Evolutionary conservation across 2,888 invertebrate genomes (phyloP).

Genomic region (Hymenopus coronatus): DNA sequence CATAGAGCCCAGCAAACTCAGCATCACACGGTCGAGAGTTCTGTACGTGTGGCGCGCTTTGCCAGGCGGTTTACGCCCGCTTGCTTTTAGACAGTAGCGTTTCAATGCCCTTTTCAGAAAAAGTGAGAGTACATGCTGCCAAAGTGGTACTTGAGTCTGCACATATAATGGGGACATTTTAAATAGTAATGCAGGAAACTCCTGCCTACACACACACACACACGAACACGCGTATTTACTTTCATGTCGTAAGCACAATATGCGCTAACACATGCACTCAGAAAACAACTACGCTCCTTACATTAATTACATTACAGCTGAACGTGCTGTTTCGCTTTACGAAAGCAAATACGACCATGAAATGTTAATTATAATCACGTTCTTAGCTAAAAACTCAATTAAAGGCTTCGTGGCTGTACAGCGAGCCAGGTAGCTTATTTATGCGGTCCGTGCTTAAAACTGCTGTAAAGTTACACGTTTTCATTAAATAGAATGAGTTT

Average conservation of each 20-base stretch:
- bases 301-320: neutral
- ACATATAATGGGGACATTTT: neutral
- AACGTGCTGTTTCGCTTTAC: neutral
- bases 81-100: neutral
- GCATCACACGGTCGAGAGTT: too few relatives aligned
- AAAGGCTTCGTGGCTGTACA: neutral
- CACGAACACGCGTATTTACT: too few relatives aligned
- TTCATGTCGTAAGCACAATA: too few relatives aligned
- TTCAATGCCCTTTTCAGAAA: neutral
- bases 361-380: neutral
- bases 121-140: neutral
- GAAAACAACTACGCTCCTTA: neutral
- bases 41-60: too few relatives aligned
- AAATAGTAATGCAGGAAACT: neutral
- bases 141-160: neutral
- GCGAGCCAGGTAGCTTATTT: too few relatives aligned
- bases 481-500: neutral
- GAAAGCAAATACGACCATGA: too few relatives aligned
- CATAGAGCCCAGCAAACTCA: too few relatives aligned
- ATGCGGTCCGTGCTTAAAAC: too few relatives aligned
- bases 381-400: neutral
- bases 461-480: neutral
- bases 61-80: neutral
- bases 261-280: neutral
- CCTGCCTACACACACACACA: too few relatives aligned